Evolutionary conservation across 1,140 invertebrate genomes (phyloP).

Genomic region (Antheraea pernyi): DNA sequence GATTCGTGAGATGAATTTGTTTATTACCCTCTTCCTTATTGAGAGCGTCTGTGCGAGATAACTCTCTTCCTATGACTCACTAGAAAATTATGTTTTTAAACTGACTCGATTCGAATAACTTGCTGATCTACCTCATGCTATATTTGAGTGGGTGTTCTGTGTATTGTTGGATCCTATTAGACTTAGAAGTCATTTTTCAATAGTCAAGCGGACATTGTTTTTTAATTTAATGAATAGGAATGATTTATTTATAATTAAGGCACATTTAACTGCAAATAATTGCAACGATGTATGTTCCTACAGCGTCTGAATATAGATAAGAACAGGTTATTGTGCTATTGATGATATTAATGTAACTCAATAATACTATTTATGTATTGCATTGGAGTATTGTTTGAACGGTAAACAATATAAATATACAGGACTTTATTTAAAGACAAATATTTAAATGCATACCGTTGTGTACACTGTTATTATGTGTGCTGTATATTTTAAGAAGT

Average conservation of each 20-base stretch:
- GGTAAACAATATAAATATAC: not conserved
- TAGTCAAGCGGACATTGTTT: not conserved
- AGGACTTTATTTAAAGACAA: not conserved
- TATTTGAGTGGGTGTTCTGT: not conserved
- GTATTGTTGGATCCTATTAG: not conserved
- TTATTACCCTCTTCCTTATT: constrained; percentile 79
- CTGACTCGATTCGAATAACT: constrained; percentile 63
- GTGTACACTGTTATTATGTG: not conserved
- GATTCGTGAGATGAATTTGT: constrained; percentile 77
- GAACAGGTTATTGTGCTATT: not conserved
- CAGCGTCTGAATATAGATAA: not conserved
- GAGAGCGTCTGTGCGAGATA: constrained; percentile 75
- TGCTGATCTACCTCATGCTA: constrained; percentile 40
- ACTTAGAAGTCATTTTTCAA: too few species aligned
- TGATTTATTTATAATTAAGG: not conserved
- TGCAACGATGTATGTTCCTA: not conserved
- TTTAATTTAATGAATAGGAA: not conserved
- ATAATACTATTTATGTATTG: not conserved
- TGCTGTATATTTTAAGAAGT: too few species aligned
- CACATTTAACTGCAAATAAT: not conserved
- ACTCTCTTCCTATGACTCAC: constrained; percentile 77
- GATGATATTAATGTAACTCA: not conserved
- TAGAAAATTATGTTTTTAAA: constrained; percentile 74
- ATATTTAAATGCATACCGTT: not conserved
- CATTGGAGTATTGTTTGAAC: not conserved